Evolutionary conservation across 2,113 vertebrate species (phyloP).

Genomic region (Spea multiplicata): DNA sequence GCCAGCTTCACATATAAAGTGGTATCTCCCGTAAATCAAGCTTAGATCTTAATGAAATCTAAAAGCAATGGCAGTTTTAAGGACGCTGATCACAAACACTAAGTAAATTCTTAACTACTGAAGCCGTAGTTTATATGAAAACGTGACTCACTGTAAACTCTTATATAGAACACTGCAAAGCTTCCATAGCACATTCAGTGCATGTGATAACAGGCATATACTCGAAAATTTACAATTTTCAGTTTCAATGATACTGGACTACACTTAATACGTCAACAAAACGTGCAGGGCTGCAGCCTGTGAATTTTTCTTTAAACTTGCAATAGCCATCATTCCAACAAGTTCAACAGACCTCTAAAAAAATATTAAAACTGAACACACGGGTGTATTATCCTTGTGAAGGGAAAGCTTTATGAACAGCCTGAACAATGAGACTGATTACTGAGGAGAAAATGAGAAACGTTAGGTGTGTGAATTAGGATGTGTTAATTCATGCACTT

Average conservation of each 20-base stretch:
- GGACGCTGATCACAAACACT: no score
- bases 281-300: slow-evolving; percentile 76
- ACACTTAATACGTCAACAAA: slow-evolving; percentile 33
- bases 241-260: slow-evolving; percentile 51
- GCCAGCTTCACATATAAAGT: no score
- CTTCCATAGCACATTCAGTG: slow-evolving; percentile 4
- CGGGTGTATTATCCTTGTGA: slow-evolving; percentile 77
- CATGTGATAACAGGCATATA: slow-evolving; percentile 76
- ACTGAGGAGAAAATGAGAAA: slow-evolving; percentile 87
- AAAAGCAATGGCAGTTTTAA: no score
- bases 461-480: slow-evolving; percentile 84
- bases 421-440: slow-evolving; percentile 82
- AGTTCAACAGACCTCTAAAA: slow-evolving; percentile 69
- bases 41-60: no score
- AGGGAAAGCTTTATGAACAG: slow-evolving; percentile 86
- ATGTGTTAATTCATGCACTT: slow-evolving; percentile 99
- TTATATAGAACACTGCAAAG: background rate
- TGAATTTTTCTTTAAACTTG: slow-evolving; percentile 60
- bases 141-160: no score
- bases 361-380: slow-evolving; percentile 58
- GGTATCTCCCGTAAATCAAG: no score
- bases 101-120: no score
- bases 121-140: no score
- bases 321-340: slow-evolving; percentile 63
- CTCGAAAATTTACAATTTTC: slow-evolving; percentile 93